A percentile compares a stretch with the other conserved stretches of the same genome.
phyloP scores from a whole-genome alignment of 2,797 vertebrate genomes.

The Diglossa cyanea region DNA sequence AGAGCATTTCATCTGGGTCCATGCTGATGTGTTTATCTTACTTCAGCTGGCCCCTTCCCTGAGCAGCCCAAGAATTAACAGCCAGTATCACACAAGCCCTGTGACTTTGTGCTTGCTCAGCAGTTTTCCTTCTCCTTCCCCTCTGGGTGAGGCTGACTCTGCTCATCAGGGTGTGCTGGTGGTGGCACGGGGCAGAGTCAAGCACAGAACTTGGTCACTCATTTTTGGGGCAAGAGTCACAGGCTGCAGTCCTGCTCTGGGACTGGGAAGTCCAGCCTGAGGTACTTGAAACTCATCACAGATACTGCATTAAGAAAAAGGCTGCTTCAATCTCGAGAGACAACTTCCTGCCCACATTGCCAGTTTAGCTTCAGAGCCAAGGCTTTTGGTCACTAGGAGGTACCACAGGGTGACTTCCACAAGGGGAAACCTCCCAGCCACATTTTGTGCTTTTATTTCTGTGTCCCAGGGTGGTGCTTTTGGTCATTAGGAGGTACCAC shows the following conservation, averaged over 20 bases:
- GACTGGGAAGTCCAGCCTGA: neutral
- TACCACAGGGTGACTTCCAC: fast-evolving
- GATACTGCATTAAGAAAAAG: neutral
- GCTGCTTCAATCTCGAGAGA: neutral
- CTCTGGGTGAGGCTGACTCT: neutral
- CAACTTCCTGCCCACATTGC: neutral
- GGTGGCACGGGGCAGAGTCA: neutral
- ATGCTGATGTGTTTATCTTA: neutral
- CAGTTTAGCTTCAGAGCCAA: neutral
- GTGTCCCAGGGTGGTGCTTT: fast-evolving
- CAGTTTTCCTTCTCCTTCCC: neutral
- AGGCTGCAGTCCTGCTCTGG: neutral
- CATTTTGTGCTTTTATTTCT: fast-evolving
- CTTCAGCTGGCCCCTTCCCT: neutral
- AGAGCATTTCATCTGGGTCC: neutral
- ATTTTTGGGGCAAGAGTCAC: neutral
- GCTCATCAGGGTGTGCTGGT: fast-evolving
- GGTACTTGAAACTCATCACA: neutral
- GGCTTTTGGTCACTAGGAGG: neutral
- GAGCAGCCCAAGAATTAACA: neutral
- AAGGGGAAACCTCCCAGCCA: neutral
- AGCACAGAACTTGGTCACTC: neutral
- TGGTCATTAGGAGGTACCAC: too few relatives aligned
- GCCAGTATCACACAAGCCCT: neutral
- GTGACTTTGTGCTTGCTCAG: neutral